Conservation (phyloP, 2,797 vertebrate genomes). For the Garrulus glandarius region DNA sequence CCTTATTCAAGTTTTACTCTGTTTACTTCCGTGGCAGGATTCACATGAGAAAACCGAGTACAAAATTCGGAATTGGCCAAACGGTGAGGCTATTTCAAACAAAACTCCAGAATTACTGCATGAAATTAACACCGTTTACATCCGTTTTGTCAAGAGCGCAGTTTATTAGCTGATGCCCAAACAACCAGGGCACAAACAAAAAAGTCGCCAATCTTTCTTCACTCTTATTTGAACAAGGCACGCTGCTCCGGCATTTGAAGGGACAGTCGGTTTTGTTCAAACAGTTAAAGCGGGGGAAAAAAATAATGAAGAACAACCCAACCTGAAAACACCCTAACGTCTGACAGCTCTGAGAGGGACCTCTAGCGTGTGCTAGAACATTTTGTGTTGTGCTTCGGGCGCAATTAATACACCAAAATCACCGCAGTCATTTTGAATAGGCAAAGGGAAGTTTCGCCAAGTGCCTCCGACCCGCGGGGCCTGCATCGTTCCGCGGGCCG, state of each 20-base stretch:
- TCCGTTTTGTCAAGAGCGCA: not conserved
- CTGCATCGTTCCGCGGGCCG: constrained; percentile 8
- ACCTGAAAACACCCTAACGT: constrained; percentile 20
- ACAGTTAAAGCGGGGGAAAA: not conserved
- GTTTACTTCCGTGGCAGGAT: not conserved
- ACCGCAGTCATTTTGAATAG: constrained; percentile 69
- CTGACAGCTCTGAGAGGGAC: constrained; percentile 75
- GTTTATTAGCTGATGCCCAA: not conserved
- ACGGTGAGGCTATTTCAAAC: not conserved
- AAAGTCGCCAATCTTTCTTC: not conserved
- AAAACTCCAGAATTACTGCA: not conserved
- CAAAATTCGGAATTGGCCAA: not conserved
- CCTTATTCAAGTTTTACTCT: not conserved
- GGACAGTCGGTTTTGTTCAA: not conserved
- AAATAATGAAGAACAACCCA: not conserved
- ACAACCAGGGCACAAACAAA: not conserved
- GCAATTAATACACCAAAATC: constrained; percentile 69
- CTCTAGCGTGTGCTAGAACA: constrained; percentile 76
- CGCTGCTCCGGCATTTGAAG: not conserved
- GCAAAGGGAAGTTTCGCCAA: constrained; percentile 42
- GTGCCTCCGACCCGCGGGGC: constrained; percentile 14
- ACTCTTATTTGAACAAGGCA: not conserved
- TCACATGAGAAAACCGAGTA: not conserved
- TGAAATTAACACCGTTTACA: not conserved
- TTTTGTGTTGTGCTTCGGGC: constrained; percentile 56